Base-by-base conservation (phyloP, 2,797 vertebrate species). In the Carapus acus region DNA sequence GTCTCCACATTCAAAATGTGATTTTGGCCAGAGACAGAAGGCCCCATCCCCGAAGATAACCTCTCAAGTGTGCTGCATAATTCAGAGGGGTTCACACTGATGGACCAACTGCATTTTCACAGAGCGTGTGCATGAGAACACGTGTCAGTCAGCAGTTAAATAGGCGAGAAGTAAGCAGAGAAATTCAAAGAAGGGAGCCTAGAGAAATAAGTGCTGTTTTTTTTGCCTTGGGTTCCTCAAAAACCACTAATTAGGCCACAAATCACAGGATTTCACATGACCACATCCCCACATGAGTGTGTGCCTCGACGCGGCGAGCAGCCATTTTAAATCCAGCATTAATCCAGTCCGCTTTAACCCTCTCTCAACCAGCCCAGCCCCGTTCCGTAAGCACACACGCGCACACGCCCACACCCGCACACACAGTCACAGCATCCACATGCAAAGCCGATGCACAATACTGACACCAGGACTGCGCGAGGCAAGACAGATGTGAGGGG, bases 271-370 rank as follows among this genome's bases (percentile, higher is more conserved):
- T 40, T 67, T 60, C 77, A 65, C 72, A 76, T 60, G 61, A 70
- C 77, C 73, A 74, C 67, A 62, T 74, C 72, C 62, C 34, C 62
- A 73, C 66, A 83, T 65, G 61, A 81, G 70, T 62, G 66, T 52
- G 54, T 62, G 70, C 58, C 67, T 67, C 47, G 78, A 67, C 72
- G 59, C 63, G 73, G 69, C 33, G n/a, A 79, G 78, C 58, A 70
- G 81, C 61, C 73, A 78, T 83, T 80, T 82, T 70, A 78, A 77
- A 80, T 81, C 75, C 74, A 66, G 49, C 58, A 57, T 56, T 78
- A 83, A 83, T 80, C 76, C 77, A 70, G 65, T 46, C 64, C 43
- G 63, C 24, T 64, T 71, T 64, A 63, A 69, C 58, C 58, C 60
- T 59, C 51, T 55, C 37, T 9, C 67, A n/a, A n/a, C n/a, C 49